Base-by-base conservation (phyloP, 2,113 vertebrate species). In the Nyctibius bracteatus region DNA sequence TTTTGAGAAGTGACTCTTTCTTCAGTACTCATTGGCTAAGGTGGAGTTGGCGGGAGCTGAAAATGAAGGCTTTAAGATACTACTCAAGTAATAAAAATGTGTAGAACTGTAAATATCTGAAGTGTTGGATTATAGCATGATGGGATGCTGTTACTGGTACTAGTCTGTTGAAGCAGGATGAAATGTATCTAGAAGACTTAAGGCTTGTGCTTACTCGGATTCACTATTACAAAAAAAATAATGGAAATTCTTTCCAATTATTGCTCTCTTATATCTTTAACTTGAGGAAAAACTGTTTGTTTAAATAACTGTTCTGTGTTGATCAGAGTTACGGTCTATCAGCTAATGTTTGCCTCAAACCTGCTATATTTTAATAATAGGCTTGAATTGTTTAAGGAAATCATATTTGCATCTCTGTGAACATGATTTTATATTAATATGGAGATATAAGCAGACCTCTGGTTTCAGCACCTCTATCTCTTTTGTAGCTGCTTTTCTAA, bases 401-500 rank as follows among this genome's bases (percentile, higher is more conserved):
- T 71, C 5, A 3, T 65, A 12, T 49, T 77, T 93, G 31, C 8
- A 31, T 74, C 6, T 66, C 31, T 82, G 22, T 88, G n/a, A 80
- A 66, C 3, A 7, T 77, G 58, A 46, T 39, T 85, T 37, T 90
- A 5, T 81, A 23, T 47, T 8, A 67, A 28, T 71, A 8, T 62
- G 51, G 25, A 51, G 30, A 33, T 41, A 55, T 6, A 81, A 65
- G 30, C 55, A 92, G 54, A 70, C 10, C 84, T 96, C 10, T 78
- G 33, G 27, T 96, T 47, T 97, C 96, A 75, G 54, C 84, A 97
- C 91, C 90, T 90, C 84, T 95, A 10, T 96, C 82, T 95, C n/a
- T 96, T 97, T 98, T 98, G 94, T 97, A 99, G 99, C 99, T 97
- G 99, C 99, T 98, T 99, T 99, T 98, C 98, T 99, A 98, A 99